Evolutionary conservation across 2,113 vertebrate species (phyloP), one percentile per base, ranked within the genome.

Genomic region (Eleginops maclovinus): DNA sequence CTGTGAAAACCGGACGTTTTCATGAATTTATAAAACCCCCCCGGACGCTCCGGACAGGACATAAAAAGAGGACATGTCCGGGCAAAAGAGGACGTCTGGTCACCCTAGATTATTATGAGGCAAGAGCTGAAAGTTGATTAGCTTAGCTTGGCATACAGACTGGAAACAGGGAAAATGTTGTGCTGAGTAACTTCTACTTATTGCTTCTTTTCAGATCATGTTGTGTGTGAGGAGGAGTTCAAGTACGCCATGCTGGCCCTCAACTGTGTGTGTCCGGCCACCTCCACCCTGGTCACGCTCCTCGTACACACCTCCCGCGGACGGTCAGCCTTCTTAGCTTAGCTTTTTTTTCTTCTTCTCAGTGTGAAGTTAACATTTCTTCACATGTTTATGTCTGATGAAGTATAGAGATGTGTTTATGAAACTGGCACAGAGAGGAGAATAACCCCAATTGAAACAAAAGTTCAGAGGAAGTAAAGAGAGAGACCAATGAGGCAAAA

Each of bases 171-270:
- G 6, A 8, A 36, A 36, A 36, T 36, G 31, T 36, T 8, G 31
- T 36, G 31, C 31, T 36, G 8, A 36, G 31, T 36, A 36, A 36
- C 31, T 36, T 36, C 31, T 36, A 36, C 31, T 36, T 7, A 7
- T 36, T 36, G 31, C 31, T 7, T 36, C 8, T 36, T 36, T 36
- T 64, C 89, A 99, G 98, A 99, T 95, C 98, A 99, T 36, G 98
- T 99, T 31, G 98, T 99, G 0, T 99, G 98, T 94, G 98, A 99
- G 92, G 98, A 99, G 83, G 98, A 99, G 91, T 99, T 99, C 91
- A 99, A 99, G 86, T 99, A 99, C 24, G 97, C 98, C 85, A 98
- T 99, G 98, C 85, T 99, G 93, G 98, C 98, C 54, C 95, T 99
- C 75, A 99, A 99, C 89, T 99, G 97, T 70, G 95, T 99, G 88